phyloP scores from a whole-genome alignment of 2,888 invertebrate genomes.

The Chalcis sispes region DNA sequence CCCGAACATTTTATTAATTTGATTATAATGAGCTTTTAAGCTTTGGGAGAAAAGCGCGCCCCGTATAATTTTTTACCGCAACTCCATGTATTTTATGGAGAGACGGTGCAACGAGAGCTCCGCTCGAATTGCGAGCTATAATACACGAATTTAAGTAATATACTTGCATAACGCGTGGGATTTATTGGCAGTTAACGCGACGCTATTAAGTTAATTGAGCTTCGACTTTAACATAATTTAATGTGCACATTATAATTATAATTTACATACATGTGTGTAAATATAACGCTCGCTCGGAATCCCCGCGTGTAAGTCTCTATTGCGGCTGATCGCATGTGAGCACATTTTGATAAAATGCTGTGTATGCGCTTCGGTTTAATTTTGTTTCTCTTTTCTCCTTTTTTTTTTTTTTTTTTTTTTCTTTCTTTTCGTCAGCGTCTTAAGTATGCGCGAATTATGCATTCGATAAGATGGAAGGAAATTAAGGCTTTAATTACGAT shows the following conservation, averaged over 20 bases:
- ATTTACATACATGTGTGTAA: too few relatives aligned
- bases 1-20: slow-evolving; percentile 69
- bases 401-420: neutral
- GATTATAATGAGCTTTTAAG: slow-evolving; percentile 74
- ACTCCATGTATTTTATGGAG: slow-evolving; percentile 28
- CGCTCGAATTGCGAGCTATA: neutral
- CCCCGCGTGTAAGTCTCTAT: slow-evolving; percentile 28
- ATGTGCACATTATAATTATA: too few relatives aligned
- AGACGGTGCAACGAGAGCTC: neutral
- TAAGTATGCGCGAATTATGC: slow-evolving; percentile 21
- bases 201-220: slow-evolving; percentile 68
- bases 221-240: too few relatives aligned
- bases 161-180: too few relatives aligned
- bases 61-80: slow-evolving; percentile 3
- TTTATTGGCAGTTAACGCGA: slow-evolving; percentile 61
- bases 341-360: slow-evolving; percentile 26
- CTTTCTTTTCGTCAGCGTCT: neutral
- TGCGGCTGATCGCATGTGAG: slow-evolving; percentile 33
- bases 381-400: slow-evolving; percentile 21
- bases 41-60: slow-evolving; percentile 55
- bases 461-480: slow-evolving; percentile 20
- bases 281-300: neutral
- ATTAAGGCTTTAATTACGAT: slow-evolving; percentile 3
- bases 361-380: slow-evolving; percentile 15
- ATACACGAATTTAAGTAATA: neutral